phyloP scores from a whole-genome alignment of 1,140 invertebrate genomes.

The Physella acuta region DNA sequence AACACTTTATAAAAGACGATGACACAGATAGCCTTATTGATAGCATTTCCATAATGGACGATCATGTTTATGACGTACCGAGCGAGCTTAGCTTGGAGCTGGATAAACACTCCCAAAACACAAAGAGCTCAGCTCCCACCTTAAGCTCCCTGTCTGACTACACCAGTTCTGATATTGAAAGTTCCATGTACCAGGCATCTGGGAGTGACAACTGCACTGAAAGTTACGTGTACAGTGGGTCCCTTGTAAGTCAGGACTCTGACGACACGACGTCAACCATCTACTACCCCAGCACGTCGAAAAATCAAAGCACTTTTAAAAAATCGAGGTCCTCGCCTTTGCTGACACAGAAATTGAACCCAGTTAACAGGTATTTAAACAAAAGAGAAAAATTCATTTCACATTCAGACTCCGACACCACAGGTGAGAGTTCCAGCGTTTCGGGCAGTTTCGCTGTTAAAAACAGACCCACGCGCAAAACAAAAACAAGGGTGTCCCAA shows the following conservation, averaged over 20 bases:
- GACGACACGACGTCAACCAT: not conserved
- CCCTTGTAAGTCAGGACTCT: slow-evolving; percentile 2
- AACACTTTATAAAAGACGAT: not conserved
- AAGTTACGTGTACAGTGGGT: slow-evolving; percentile 22
- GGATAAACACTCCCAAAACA: not conserved
- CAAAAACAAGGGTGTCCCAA: no score
- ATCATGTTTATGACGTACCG: slow-evolving; percentile 24
- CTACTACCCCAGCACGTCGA: not conserved
- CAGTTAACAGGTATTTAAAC: not conserved
- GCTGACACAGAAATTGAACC: not conserved
- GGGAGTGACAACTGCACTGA: slow-evolving; percentile 5
- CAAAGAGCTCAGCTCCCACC: no score
- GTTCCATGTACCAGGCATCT: slow-evolving; percentile 1
- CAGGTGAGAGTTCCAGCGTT: not conserved
- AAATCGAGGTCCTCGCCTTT: not conserved
- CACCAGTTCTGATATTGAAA: not conserved
- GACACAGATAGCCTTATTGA: slow-evolving; percentile 8
- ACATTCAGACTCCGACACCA: not conserved
- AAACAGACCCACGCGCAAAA: not conserved
- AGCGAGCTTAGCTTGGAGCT: slow-evolving; percentile 3
- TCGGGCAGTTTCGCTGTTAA: not conserved
- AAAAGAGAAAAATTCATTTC: not conserved
- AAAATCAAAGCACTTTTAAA: not conserved
- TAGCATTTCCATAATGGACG: not conserved
- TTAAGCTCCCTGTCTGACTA: not conserved